These are phyloP conservation scores for Toxotes chatareus DNA, from an alignment of 2,113 vertebrate species.

Conservation along the genomic window DNA sequence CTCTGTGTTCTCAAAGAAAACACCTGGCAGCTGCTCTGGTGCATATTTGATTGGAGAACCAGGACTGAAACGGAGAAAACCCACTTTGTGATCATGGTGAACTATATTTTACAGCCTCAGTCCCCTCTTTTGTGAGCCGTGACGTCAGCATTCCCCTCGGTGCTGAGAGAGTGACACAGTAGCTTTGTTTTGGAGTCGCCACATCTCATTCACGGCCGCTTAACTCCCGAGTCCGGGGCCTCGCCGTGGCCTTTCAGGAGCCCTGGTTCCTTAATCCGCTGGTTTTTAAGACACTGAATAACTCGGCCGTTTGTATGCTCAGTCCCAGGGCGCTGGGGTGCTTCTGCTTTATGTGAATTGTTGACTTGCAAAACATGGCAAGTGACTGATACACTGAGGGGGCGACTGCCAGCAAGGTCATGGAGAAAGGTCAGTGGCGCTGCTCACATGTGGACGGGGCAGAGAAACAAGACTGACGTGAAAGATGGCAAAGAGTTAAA, in stretches of 20 bases:
- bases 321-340: constrained; percentile 27
- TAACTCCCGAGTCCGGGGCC: constrained; percentile 61
- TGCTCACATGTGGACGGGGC: constrained; percentile 12
- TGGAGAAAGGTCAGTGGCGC: constrained; percentile 29
- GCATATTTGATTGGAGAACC: constrained; percentile 10
- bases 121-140: constrained; percentile 49
- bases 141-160: constrained; percentile 61
- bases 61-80: constrained; percentile 9
- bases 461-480: neutral
- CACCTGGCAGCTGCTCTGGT: constrained; percentile 32
- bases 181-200: constrained; percentile 72
- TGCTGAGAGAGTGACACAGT: constrained; percentile 53
- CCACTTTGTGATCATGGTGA: neutral
- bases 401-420: constrained; percentile 54
- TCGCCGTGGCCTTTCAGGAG: constrained; percentile 53
- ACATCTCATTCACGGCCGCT: constrained; percentile 74
- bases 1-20: constrained; percentile 16
- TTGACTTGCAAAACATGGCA: constrained; percentile 66
- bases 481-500: neutral
- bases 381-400: constrained; percentile 20
- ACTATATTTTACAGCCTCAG: constrained; percentile 46
- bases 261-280: constrained; percentile 74
- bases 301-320: constrained; percentile 46
- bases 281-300: constrained; percentile 59
- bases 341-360: constrained; percentile 56